phyloP scores from a whole-genome alignment of 2,113 vertebrate genomes.

The Rhadina sibilatrix region DNA sequence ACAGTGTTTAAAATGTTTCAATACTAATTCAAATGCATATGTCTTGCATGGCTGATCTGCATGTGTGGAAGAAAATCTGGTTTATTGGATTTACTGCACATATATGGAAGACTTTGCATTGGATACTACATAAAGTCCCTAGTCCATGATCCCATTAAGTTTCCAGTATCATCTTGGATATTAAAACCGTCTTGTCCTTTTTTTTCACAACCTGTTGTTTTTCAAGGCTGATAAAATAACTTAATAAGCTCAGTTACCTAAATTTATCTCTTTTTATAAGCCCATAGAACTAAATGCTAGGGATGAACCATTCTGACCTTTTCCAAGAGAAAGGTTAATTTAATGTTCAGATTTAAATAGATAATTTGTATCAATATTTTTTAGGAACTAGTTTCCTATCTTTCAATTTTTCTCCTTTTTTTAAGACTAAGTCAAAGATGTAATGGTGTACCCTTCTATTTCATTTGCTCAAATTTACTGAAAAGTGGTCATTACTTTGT shows the following conservation, averaged over 20 bases:
- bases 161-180: not conserved
- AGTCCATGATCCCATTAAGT: fast-evolving
- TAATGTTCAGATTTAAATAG: not conserved
- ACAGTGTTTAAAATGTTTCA: not conserved
- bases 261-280: not conserved
- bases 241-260: not conserved
- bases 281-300: not conserved
- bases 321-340: not conserved
- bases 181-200: not conserved
- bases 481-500: not conserved
- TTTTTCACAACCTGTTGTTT: not conserved
- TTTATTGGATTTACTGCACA: not conserved
- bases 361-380: not conserved
- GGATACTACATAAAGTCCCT: not conserved
- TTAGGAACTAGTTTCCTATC: not conserved
- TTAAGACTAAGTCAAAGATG: not conserved
- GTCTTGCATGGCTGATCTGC: not conserved
- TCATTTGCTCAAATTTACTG: not conserved
- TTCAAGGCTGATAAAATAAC: not conserved
- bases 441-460: not conserved
- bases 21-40: not conserved
- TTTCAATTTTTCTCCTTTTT: not conserved
- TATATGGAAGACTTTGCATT: not conserved
- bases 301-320: not conserved
- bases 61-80: not conserved